Evolutionary conservation across 2,797 vertebrate species (phyloP), one percentile per base, ranked within the genome.

Genomic region (Pantherophis vulpinus): DNA sequence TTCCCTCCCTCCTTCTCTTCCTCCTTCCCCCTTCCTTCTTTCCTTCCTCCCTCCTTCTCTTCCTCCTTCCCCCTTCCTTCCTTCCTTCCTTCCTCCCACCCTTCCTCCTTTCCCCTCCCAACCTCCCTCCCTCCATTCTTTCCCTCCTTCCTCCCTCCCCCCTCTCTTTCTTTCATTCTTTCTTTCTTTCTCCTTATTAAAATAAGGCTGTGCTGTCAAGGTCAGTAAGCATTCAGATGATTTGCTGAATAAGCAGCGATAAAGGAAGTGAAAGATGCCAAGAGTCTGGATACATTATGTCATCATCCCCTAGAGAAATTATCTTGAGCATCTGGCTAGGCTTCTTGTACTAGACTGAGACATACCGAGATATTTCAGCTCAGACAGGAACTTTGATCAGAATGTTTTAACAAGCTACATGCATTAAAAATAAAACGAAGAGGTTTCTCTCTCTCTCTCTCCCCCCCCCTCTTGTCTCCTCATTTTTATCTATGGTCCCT

Each of bases 291-390:
- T 92, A 27, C 5, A 66, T n/a, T 54, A 91, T 89, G 90, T 91
- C 89, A 83, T 47, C 29, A 29, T 27, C 42, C 90, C 90, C 66
- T 83, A 32, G 66, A 91, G 90, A 91, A 86, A 91, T 91, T 79
- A 88, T 83, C 66, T 25, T 3, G n/a, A 91, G 93, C 14, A 42
- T 91, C 42, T 90, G 61, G 42, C 79, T 93, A 66, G 86, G 2
- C 9, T 74, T 93, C 56, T 51, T 90, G 14, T 63, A 14, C 54
- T 87, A 56, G 27, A 58, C 51, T 66, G 56, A 90, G 27, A 93
- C 89, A 23, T n/a, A 56, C 16, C 16, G n/a, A 23, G 51, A 56
- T 93, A 18, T 54, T 66, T 63, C 27, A 13, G 29, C 42, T 88
- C n/a, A 23, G 29, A 83, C 59, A 18, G 59, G 56, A 6, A 14